Conservation (phyloP, 2,797 vertebrate species). For the Furcifer pardalis region DNA sequence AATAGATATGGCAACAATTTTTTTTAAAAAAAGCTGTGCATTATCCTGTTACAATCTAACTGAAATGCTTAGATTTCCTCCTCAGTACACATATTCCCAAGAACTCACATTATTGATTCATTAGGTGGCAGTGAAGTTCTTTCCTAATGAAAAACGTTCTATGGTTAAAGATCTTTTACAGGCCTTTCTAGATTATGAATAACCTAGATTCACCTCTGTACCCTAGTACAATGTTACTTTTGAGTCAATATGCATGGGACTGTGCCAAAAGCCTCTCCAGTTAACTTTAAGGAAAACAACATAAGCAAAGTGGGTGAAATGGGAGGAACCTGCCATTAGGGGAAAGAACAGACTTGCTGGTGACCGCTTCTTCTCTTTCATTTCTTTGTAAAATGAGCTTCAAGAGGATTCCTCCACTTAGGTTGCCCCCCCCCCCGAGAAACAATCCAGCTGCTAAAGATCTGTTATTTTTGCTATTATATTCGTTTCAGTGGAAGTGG, state of each 20-base stretch:
- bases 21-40: background rate
- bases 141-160: constrained; percentile 4
- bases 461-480: background rate
- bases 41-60: background rate
- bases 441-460: background rate
- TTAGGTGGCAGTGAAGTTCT: constrained; percentile 42
- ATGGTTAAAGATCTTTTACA: background rate
- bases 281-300: background rate
- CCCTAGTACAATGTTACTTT: background rate
- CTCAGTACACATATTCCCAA: background rate
- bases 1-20: constrained; percentile 49
- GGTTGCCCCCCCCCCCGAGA: background rate
- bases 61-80: background rate
- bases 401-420: background rate
- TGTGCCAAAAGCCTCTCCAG: background rate
- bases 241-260: background rate
- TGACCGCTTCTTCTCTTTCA: too few species aligned
- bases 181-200: background rate
- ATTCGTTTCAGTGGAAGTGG: too few species aligned
- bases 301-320: background rate
- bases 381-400: background rate
- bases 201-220: background rate
- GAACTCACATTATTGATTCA: background rate
- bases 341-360: background rate
- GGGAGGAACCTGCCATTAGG: background rate